A percentile compares a stretch with the other conserved stretches of the same genome.
Evolutionary conservation across 2,797 vertebrate species (phyloP).

Genomic region (Gambusia yucatana): DNA sequence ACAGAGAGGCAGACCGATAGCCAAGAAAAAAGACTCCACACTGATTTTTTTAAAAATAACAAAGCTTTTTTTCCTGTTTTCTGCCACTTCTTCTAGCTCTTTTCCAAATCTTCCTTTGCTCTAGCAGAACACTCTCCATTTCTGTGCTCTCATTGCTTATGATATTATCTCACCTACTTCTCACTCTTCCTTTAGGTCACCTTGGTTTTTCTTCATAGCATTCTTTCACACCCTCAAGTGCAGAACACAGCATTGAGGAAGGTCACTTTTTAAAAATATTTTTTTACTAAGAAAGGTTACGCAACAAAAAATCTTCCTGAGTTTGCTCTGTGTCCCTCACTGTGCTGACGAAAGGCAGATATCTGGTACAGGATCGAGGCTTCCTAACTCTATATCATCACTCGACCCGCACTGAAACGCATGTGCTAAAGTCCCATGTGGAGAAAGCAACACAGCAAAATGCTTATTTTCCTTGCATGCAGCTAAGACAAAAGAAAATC

Average conservation of each 20-base stretch:
- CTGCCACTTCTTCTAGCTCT: constrained; percentile 7
- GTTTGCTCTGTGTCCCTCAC: constrained; percentile 30
- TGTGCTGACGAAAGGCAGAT: constrained; percentile 45
- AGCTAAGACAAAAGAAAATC: constrained; percentile 22
- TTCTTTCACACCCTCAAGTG: constrained; percentile 29
- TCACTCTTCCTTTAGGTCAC: constrained; percentile 52
- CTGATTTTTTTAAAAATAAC: constrained; percentile 11
- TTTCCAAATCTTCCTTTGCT: constrained; percentile 16
- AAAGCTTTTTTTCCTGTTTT: neutral
- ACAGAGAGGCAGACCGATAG: constrained; percentile 47
- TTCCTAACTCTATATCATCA: constrained; percentile 54
- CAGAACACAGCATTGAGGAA: constrained; percentile 13
- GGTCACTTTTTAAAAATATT: constrained; percentile 10
- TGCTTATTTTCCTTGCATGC: constrained; percentile 17
- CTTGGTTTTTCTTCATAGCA: constrained; percentile 40
- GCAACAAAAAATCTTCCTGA: constrained; percentile 41
- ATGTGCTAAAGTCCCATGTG: constrained; percentile 23
- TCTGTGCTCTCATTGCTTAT: constrained; percentile 18
- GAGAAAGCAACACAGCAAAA: constrained; percentile 33
- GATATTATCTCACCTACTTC: constrained; percentile 26
- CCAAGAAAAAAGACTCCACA: constrained; percentile 29
- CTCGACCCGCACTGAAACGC: constrained; percentile 12
- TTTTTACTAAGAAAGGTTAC: constrained; percentile 29
- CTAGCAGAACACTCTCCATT: constrained; percentile 25
- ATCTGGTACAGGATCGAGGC: constrained; percentile 32